Base-by-base conservation (phyloP, 1,140 invertebrate species). In the Macrobrachium rosenbergii region DNA sequence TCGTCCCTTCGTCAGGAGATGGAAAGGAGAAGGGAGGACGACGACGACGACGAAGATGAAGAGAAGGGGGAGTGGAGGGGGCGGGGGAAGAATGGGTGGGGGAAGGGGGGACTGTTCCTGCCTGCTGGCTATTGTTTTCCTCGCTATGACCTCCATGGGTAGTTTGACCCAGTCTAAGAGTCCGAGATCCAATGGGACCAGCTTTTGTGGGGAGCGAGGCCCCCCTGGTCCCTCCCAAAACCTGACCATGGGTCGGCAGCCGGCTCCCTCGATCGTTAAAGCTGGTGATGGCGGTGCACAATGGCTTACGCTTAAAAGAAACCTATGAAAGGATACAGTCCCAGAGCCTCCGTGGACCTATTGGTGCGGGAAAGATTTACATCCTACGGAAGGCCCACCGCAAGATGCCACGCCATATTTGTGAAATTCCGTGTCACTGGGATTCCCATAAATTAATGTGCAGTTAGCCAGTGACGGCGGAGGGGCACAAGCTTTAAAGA, bases 371-470 rank as follows among this genome's bases (percentile, higher is more conserved):
- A 52, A 45, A 45, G 58, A 14, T 87, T 75, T 45, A 21, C 58
- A 60, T 75, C 63, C 82, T 83, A 58, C 76, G n/a, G 77, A 84
- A 88, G 59, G 52, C 58, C 43, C 87, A 83, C 43, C 87, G 80
- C 52, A 78, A 83, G 78, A 69, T 52, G 77, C 60, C 60, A 78
- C 72, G 83, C 80, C 80, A 79, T 88, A 83, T 88, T 88, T 88
- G 81, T 80, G 82, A 84, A 72, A 83, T 88, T 88, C 82, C 87
- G 77, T 83, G 87, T 88, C 81, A 83, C 87, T 84, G 75, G 64
- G 87, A 88, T 84, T 83, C 82, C 87, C 87, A 88, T 88, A 88
- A 88, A 88, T 88, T 88, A 88, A 88, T 88, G 87, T 88, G 87
- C 87, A 88, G 87, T 88, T 88, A 88, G 87, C 87, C 87, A 88